Evolutionary conservation across 2,888 invertebrate genomes (phyloP), one percentile per base, ranked within the genome.

Genomic region (Ectropis crepuscularia): DNA sequence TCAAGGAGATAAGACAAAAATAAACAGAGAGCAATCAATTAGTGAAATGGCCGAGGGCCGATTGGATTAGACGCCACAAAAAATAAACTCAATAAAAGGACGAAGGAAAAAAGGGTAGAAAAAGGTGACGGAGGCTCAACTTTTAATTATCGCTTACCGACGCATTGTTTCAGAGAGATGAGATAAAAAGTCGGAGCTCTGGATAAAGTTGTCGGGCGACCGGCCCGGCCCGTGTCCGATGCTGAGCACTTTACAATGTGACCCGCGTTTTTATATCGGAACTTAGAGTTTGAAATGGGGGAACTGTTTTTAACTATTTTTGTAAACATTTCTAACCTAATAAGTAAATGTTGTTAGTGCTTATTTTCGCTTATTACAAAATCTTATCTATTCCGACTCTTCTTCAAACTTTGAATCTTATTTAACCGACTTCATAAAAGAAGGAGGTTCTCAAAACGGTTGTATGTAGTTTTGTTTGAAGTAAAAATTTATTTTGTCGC

Each of bases 121-220:
- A 80, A 76, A 82, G 80, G 80, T 81, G 83, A 80, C 80, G 74
- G 74, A 79, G 77, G 78, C 80, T 81, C 84, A 79, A 82, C 81
- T 89, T 87, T 89, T 90, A 90, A 90, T 89, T 87, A 90, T 85
- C 86, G 82, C 83, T 85, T 85, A 87, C 87, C 83, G 85, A 77
- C 81, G 82, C 75, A 84, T 85, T 87, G 88, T 87, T 86, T 86
- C 73, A 75, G 73, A 68, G 64, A 73, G 74, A 71, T 78, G 73
- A 80, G 77, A 76, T 74, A 79, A 72, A 78, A 73, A 74, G 68
- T 66, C 70, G 68, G 71, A 72, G 71, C 75, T 51, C 74, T 74
- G 71, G 81, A 86, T 86, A 83, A 82, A 87, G 86, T 82, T 86
- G 87, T 86, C 80, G 74, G 66, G 53, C 64, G 53, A 63, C 65